These are phyloP conservation scores for Cosmia trapezina DNA, from an alignment of 2,888 invertebrate genomes.

Conservation along the genomic window DNA sequence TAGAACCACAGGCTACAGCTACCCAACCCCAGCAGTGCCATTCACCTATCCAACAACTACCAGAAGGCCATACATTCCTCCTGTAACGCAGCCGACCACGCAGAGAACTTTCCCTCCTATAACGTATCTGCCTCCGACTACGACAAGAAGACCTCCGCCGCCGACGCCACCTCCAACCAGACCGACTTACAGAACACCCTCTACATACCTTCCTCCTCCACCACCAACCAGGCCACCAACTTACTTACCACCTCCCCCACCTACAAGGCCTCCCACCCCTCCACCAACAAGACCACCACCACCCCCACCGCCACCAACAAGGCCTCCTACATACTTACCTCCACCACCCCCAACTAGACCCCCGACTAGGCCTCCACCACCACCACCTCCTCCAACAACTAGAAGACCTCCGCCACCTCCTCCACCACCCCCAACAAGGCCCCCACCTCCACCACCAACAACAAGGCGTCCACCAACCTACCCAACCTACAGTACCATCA, in stretches of 20 bases:
- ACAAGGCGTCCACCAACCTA: slow-evolving; percentile 22
- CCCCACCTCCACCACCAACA: slow-evolving; percentile 54
- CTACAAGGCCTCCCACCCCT: slow-evolving; percentile 35
- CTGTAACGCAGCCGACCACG: slow-evolving; percentile 39
- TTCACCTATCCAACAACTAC: slow-evolving; percentile 63
- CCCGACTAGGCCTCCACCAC: slow-evolving; percentile 41
- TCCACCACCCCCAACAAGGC: slow-evolving; percentile 21
- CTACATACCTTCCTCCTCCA: slow-evolving; percentile 55
- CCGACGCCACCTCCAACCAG: slow-evolving; percentile 23
- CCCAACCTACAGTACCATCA: slow-evolving; percentile 18
- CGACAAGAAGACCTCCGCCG: slow-evolving; percentile 47
- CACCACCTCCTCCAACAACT: slow-evolving; percentile 20
- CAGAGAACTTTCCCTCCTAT: slow-evolving; percentile 28
- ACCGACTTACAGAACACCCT: slow-evolving; percentile 17
- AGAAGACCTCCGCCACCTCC: slow-evolving; percentile 30
- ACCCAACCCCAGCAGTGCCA: slow-evolving; percentile 58
- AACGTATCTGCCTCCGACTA: slow-evolving; percentile 31
- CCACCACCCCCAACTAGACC: slow-evolving; percentile 37
- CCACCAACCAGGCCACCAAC: slow-evolving; percentile 12
- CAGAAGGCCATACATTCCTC: slow-evolving; percentile 34
- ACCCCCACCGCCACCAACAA: slow-evolving; percentile 21
- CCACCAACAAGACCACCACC: slow-evolving; percentile 30
- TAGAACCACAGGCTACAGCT: slow-evolving; percentile 67
- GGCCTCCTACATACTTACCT: background rate
- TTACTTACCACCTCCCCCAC: background rate